Evolutionary conservation across 1,140 invertebrate genomes (phyloP).

Genomic region (Pygmarrhopalites habei): DNA sequence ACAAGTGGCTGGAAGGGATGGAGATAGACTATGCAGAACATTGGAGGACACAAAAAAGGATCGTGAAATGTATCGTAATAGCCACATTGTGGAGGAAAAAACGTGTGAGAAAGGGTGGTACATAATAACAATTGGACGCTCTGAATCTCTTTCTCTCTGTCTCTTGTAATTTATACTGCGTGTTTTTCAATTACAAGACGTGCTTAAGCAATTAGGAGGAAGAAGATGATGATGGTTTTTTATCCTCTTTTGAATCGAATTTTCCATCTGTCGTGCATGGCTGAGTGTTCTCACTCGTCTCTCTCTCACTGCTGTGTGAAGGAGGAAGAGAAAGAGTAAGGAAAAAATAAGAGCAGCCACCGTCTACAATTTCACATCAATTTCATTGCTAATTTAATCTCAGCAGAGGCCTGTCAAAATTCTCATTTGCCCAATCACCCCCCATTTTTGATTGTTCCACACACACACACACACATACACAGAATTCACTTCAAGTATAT

Average conservation of each 20-base stretch:
- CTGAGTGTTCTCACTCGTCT: neutral
- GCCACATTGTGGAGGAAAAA: slow-evolving; percentile 9
- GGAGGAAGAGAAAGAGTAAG: no score
- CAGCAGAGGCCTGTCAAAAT: slow-evolving; percentile 4
- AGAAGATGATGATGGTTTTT: slow-evolving; percentile 5
- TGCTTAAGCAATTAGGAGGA: slow-evolving; percentile 15
- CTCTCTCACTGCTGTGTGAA: neutral
- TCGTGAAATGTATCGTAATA: slow-evolving; percentile 11
- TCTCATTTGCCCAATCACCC: neutral
- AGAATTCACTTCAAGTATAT: neutral
- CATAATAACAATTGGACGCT: slow-evolving; percentile 1
- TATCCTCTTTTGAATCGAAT: slow-evolving; percentile 9
- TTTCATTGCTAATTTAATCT: neutral
- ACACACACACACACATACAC: neutral
- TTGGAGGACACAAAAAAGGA: neutral
- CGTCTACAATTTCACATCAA: neutral
- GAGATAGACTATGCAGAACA: no score
- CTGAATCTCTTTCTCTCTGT: neutral
- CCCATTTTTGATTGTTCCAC: no score
- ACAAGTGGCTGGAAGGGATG: no score
- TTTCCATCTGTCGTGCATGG: no score
- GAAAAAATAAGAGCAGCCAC: no score
- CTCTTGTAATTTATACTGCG: slow-evolving; percentile 10
- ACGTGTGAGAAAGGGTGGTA: slow-evolving; percentile 10
- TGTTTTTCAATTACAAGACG: slow-evolving; percentile 19